Evolutionary conservation across 2,888 invertebrate genomes (phyloP), one percentile per base, ranked within the genome.

Genomic region (Eurytoma californica): DNA sequence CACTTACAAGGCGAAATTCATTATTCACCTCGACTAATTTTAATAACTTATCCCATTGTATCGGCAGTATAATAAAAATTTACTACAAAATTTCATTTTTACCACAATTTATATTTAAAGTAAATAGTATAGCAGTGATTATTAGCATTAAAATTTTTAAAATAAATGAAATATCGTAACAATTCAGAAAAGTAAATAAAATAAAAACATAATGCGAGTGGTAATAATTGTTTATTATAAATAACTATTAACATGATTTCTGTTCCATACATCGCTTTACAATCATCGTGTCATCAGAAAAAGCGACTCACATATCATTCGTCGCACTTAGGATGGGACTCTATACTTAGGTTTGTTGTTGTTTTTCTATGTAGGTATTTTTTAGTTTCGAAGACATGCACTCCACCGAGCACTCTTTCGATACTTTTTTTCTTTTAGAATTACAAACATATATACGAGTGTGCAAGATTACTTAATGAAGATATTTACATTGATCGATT

Each of bases 171-270:
- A 24, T 24, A 24, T 24, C 24, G 24, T 24, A 24, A 24, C 24
- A 24, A 24, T 24, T 39, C 9, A 9, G 39, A 63, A 39, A 63
- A 39, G n/a, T n/a, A 7, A 68, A 16, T 68, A 9, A 61, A 72
- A 72, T 51, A n/a, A 47, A 3, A 9, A 7, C 39, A 30, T 47
- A 53, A 58, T 78, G 75, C 76, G 82, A 83, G 84, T 87, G 85
- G 84, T 87, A 86, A 87, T 87, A 87, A 87, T 87, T 80, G 84
- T 87, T 88, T 87, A 87, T 88, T 87, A 88, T 86, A 88, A 88
- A 87, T 86, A 87, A 87, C 86, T 87, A 86, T 87, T 84, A 85
- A 87, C 86, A 86, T 85, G 84, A 85, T 83, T 86, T 84, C 83
- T 83, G 80, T 83, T 84, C 79, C 85, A 85, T 86, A 85, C 86